Base-by-base conservation (phyloP, 2,113 vertebrate species). In the Microcebus tavaratra region DNA sequence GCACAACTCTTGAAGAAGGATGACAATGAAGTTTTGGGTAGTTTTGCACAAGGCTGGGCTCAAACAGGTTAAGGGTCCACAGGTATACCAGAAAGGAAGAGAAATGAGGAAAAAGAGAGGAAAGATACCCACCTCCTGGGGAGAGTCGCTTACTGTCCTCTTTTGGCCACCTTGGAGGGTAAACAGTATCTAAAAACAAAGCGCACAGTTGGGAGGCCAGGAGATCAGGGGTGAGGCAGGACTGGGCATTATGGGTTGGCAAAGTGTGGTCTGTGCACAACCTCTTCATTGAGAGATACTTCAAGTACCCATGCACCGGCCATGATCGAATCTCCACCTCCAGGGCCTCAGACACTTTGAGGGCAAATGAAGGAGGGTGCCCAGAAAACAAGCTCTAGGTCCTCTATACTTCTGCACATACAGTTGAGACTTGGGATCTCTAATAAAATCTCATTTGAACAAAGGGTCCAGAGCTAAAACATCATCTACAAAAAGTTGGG, bases 381-480 rank as follows among this genome's bases (percentile, higher is more conserved):
- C 10, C 8, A 63, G 45, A 80, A 84, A 83, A 80, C 50, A 70
- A 5, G 23, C 7, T 25, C 11, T 18, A 57, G 18, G 1, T 34
- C n/a, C 50, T 89, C 29, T 39, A 0, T 14, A 20, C 31, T 65
- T 81, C 8, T 80, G 17, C 81, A 59, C 45, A 70, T 79, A 65
- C 1, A 14, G 55, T 78, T 94, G 75, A 93, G 36, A 65, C 67
- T n/a, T 88, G 45, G 31, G 5, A 6, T 11, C 2, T 50, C 57
- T 29, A 73, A 14, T 61, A 45, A 53, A 61, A 94, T 81, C 31
- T 84, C 18, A 82, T 61, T 75, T 65, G 11, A 81, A 81, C 55
- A 55, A 53, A 29, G 68, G 5, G 12, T 86, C 42, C 39, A 88
- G 59, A 73, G 36, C 55, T 94, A 68, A 96, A 89, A 5, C 21